phyloP scores from a whole-genome alignment of 2,113 vertebrate genomes.

The Dipodomys ordii region DNA sequence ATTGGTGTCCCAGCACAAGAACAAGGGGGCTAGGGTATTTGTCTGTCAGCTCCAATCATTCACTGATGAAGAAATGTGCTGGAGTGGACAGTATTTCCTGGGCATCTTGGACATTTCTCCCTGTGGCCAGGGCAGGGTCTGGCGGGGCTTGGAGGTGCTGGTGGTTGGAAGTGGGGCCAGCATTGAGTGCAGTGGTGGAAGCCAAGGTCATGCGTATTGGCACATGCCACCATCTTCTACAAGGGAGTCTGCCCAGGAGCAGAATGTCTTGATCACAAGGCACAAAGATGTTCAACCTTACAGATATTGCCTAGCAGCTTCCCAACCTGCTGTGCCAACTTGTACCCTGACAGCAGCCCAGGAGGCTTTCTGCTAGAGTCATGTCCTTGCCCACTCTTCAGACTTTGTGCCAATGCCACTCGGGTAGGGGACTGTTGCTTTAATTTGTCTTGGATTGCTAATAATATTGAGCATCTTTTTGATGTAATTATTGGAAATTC shows the following conservation, averaged over 20 bases:
- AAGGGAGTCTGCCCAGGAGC: background rate
- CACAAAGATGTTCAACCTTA: background rate
- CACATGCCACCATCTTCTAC: too few relatives aligned
- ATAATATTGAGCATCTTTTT: constrained; percentile 7
- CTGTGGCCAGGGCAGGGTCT: background rate
- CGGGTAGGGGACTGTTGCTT: background rate
- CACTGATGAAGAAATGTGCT: background rate
- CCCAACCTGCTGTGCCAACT: background rate
- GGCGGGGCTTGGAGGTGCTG: background rate
- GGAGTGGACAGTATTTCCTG: background rate
- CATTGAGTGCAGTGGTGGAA: background rate
- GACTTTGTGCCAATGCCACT: background rate
- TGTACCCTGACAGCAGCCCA: background rate
- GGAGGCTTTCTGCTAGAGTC: background rate
- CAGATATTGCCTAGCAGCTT: background rate
- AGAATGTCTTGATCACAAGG: background rate
- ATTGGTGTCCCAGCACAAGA: background rate
- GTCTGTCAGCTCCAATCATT: background rate
- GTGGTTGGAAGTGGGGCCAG: background rate
- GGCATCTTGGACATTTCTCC: background rate
- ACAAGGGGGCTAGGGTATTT: background rate
- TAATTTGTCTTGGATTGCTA: constrained; percentile 29
- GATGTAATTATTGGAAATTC: background rate
- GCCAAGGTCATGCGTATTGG: background rate
- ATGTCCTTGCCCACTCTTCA: background rate